A percentile compares a stretch with the other conserved stretches of the same genome.
Conservation (phyloP, 2,797 vertebrate genomes). For the Momotus momota region DNA sequence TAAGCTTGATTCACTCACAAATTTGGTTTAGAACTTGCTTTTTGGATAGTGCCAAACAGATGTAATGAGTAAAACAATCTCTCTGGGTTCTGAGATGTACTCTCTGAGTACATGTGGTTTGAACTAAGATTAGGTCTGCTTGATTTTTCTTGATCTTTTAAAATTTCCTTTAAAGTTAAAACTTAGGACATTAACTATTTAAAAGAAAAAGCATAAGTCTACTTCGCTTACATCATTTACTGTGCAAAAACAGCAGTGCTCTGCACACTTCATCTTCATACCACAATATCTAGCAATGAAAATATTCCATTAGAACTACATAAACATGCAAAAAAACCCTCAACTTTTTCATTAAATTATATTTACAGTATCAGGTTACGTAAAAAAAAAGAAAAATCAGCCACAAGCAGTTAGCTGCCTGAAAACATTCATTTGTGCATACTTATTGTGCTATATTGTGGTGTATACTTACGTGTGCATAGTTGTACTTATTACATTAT, state of each 20-base stretch:
- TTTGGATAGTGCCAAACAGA: neutral
- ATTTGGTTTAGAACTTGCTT: neutral
- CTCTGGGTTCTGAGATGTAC: neutral
- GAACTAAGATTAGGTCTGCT: neutral
- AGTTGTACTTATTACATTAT: neutral
- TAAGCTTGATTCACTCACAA: neutral
- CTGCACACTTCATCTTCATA: neutral
- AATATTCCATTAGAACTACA: neutral
- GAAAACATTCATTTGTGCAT: neutral
- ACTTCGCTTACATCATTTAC: neutral
- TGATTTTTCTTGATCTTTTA: neutral
- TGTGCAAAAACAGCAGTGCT: neutral
- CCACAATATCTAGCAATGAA: neutral
- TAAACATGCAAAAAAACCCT: neutral
- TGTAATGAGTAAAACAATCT: neutral
- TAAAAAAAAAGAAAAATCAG: neutral
- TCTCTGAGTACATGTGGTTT: neutral
- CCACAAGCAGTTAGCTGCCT: neutral
- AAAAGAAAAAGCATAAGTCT: neutral
- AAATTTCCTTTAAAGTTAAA: neutral
- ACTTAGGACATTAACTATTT: neutral
- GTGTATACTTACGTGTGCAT: neutral
- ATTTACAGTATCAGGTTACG: neutral
- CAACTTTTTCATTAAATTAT: neutral
- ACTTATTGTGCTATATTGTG: neutral